phyloP scores from a whole-genome alignment of 1,140 invertebrate species.

The Drosophila pallidifrons region DNA sequence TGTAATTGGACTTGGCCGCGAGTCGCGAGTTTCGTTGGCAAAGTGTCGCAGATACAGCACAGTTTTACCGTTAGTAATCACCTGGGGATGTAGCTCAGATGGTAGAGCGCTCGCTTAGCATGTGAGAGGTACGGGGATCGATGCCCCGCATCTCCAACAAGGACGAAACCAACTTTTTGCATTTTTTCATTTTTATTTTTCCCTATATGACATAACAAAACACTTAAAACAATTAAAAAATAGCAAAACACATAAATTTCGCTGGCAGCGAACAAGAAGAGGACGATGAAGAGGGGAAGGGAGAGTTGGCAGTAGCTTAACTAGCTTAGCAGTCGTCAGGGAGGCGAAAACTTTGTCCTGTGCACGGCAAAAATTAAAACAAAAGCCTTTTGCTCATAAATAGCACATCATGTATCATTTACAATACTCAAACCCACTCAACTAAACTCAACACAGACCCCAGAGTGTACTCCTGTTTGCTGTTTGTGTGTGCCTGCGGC shows the following conservation, averaged over 20 bases:
- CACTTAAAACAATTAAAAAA: conserved; percentile 83
- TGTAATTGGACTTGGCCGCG: conserved; percentile 14
- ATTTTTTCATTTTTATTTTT: conserved; percentile 12
- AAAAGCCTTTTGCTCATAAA: conserved; percentile 78
- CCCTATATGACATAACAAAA: conserved; percentile 43
- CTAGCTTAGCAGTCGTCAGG: conserved; percentile 56
- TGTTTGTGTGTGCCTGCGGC: conserved; percentile 37
- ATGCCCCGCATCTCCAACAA: conserved; percentile 84
- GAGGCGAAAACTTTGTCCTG: conserved; percentile 59
- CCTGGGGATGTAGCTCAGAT: conserved; percentile 86
- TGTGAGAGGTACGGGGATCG: conserved; percentile 94
- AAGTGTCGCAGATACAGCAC: conserved; percentile 23
- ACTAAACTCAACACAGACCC: conserved; percentile 20
- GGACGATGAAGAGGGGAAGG: too few relatives aligned
- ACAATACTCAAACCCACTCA: conserved; percentile 53
- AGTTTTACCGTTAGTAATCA: conserved; percentile 9
- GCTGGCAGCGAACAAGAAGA: neutral
- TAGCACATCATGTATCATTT: conserved; percentile 84
- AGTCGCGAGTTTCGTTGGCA: neutral
- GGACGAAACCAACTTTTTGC: conserved; percentile 4
- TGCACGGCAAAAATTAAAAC: conserved; percentile 72
- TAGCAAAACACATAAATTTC: conserved; percentile 77
- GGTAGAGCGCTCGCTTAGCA: conserved; percentile 95
- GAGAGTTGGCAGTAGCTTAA: conserved; percentile 55
- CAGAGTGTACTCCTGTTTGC: conserved; percentile 19